Percentiles rank a stretch among this genome's conserved stretches.
Conservation (phyloP, 2,888 invertebrate species). For the Cyclophora punctaria region DNA sequence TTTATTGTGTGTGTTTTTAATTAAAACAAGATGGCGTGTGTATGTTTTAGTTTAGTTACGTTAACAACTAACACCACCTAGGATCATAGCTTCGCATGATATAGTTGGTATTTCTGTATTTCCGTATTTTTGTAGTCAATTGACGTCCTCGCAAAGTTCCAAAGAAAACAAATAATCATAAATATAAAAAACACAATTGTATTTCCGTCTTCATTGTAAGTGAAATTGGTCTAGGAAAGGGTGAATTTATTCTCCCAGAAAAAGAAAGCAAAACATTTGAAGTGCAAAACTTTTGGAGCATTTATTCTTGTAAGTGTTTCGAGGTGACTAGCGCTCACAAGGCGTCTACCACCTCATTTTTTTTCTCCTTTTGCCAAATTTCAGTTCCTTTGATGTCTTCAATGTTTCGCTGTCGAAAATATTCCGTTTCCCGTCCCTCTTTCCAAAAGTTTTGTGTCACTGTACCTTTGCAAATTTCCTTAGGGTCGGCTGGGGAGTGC, state of each 20-base stretch:
- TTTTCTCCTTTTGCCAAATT: constrained; percentile 33
- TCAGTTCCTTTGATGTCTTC: constrained; percentile 22
- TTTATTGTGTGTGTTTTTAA: too few relatives aligned
- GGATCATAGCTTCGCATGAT: too few relatives aligned
- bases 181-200: too few relatives aligned
- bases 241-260: constrained; percentile 7
- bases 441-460: constrained; percentile 18
- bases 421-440: constrained; percentile 21
- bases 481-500: constrained; percentile 7
- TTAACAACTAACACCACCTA: too few relatives aligned
- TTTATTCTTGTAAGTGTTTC: constrained; percentile 32
- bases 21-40: too few relatives aligned
- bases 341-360: constrained; percentile 37
- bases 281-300: constrained; percentile 28
- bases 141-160: too few relatives aligned
- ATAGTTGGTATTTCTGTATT: too few relatives aligned
- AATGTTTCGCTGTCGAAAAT: constrained; percentile 22
- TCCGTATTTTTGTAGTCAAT: too few relatives aligned
- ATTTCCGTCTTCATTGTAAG: too few relatives aligned
- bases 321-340: constrained; percentile 37
- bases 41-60: too few relatives aligned
- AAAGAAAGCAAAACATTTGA: constrained; percentile 16
- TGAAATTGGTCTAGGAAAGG: not conserved
- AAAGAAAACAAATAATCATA: too few relatives aligned
- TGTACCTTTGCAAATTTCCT: constrained; percentile 16